These are phyloP conservation scores for Agrilus mali DNA, from an alignment of 2,888 invertebrate species.

Conservation along the genomic window DNA sequence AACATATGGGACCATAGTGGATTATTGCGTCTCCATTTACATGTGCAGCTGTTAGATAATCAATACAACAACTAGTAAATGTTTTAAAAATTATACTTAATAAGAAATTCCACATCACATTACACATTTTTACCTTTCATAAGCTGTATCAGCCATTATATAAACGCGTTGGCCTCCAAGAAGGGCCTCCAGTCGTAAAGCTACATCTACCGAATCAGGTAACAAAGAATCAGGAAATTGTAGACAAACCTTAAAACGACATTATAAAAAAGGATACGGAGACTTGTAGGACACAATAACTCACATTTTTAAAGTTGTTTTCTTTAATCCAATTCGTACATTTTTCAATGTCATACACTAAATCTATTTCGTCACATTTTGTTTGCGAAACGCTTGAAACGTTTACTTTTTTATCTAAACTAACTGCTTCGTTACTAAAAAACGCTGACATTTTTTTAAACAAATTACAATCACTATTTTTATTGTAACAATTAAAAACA, in stretches of 20 bases:
- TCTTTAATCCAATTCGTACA: constrained; percentile 59
- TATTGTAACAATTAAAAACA: no score
- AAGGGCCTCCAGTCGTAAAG: constrained; percentile 36
- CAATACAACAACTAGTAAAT: constrained; percentile 69
- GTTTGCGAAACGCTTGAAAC: constrained; percentile 14
- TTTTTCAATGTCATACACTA: constrained; percentile 45
- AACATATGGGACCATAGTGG: constrained; percentile 86
- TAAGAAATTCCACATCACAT: constrained; percentile 20
- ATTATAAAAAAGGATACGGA: neutral
- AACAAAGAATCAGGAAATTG: constrained; percentile 84
- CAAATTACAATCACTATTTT: no score
- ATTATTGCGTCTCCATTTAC: constrained; percentile 73
- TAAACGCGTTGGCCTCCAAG: constrained; percentile 49
- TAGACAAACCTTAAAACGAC: constrained; percentile 58
- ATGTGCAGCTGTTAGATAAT: constrained; percentile 83
- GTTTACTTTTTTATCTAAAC: constrained; percentile 38
- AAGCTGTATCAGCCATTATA: constrained; percentile 82
- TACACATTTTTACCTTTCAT: constrained; percentile 66
- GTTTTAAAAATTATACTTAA: constrained; percentile 2
- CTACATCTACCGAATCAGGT: constrained; percentile 53
- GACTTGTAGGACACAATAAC: constrained; percentile 11
- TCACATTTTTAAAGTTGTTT: constrained; percentile 53
- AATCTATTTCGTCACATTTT: constrained; percentile 28
- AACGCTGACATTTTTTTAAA: constrained; percentile 24
- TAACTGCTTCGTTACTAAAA: constrained; percentile 40